Evolutionary conservation across 2,113 vertebrate species (phyloP).

Genomic region (Eira barbara): DNA sequence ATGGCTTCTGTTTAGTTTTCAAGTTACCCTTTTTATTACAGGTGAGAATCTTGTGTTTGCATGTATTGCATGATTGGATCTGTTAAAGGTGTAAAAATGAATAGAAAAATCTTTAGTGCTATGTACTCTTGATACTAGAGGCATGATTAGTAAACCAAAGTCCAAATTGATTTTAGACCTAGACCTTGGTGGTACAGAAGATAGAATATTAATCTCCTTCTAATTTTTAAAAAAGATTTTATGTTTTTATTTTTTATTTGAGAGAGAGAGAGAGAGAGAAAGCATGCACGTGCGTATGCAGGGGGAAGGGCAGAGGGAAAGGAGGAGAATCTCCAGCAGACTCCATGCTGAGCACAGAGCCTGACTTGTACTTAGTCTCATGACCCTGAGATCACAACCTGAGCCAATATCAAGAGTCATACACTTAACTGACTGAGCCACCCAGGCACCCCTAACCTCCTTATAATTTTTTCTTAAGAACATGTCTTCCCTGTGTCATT

Average conservation of each 20-base stretch:
- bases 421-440: not conserved
- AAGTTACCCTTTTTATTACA: not conserved
- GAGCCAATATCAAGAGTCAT: not conserved
- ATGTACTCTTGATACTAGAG: not conserved
- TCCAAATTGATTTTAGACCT: slow-evolving; percentile 8
- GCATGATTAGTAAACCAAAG: not conserved
- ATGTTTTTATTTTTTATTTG: not conserved
- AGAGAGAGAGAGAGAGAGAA: not conserved
- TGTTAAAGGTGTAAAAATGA: slow-evolving; percentile 1
- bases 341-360: not conserved
- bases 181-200: slow-evolving; percentile 18
- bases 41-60: not conserved
- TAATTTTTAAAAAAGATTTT: not conserved
- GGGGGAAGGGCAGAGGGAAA: too few species aligned
- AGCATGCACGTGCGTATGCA: too few species aligned
- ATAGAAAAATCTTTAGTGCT: slow-evolving; percentile 3
- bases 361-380: not conserved
- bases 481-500: not conserved
- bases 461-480: slow-evolving; percentile 10
- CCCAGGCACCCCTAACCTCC: not conserved
- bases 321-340: not conserved
- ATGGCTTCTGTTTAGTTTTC: slow-evolving; percentile 8
- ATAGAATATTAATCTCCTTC: not conserved
- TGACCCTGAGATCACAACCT: not conserved
- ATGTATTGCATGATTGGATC: not conserved